Evolutionary conservation across 2,888 invertebrate genomes (phyloP), one percentile per base, ranked within the genome.

Genomic region (Megaustenia siamemsis): DNA sequence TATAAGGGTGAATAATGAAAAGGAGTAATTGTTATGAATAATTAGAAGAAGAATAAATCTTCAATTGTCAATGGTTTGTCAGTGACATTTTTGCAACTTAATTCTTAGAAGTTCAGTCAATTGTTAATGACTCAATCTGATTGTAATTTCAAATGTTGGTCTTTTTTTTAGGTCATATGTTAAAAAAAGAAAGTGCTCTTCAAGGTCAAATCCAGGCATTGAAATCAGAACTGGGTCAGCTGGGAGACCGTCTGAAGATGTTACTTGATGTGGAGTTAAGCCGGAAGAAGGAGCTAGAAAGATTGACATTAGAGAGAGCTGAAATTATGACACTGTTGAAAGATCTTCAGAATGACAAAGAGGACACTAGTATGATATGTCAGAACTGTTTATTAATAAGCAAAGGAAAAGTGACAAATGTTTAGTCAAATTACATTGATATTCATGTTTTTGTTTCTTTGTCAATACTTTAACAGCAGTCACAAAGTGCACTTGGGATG

Each of bases 121-220:
- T n/a, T n/a, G n/a, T n/a, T n/a, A n/a, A n/a, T n/a, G n/a, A n/a
- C n/a, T n/a, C n/a, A n/a, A n/a, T n/a, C n/a, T n/a, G n/a, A n/a
- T n/a, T n/a, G n/a, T n/a, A n/a, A n/a, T n/a, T n/a, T n/a, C n/a
- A n/a, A n/a, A n/a, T n/a, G n/a, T n/a, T n/a, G n/a, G n/a, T n/a
- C n/a, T n/a, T 3, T 32, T 8, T 66, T 45, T 45, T 75, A 83
- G 84, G 79, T 73, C 90, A 92, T 84, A 91, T 92, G 92, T 89
- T 92, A 10, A 89, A 91, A 83, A 89, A 90, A 76, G 92, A 92
- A 84, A 85, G 90, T 0, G 86, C 86, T 8, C 88, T 91, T 83
- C 91, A 92, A 75, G 83, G 86, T 77, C 89, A 91, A 83, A 87
- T 92, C 45, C 90, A 90, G 49, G 89, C 89, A 63, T 81, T 92